Base-by-base conservation (phyloP, 2,797 vertebrate species). In the Manis crassicaudata region DNA sequence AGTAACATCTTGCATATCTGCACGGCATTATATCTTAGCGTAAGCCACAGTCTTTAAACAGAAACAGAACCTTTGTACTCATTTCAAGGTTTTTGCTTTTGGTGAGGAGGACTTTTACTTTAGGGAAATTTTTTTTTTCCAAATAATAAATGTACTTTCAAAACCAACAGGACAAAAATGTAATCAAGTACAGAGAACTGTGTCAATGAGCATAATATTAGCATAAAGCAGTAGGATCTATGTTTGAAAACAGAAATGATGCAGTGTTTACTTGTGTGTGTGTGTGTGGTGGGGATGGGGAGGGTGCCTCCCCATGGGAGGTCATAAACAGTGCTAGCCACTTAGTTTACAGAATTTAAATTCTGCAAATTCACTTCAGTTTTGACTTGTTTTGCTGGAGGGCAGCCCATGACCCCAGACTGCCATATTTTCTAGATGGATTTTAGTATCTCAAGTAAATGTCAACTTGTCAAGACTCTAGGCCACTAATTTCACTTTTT, bases 391-490 rank as follows among this genome's bases (percentile, higher is more conserved):
- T 46, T 94, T 96, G 80, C 67, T 65, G 16, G 77, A 88, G 0
- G 81, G 0, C 60, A 83, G 20, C 62, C 88, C 60, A 12, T 87
- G 79, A 79, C 63, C 73, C 75, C 60, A 84, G 43, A 90, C 12
- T 52, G 12, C 50, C 3, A 65, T 18, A 10, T 95, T 88, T 96
- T 97, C 85, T 43, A 54, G 14, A 20, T 92, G 56, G 17, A 93
- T 97, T 97, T 96, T 96, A 92, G 70, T 97, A 84, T 94, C 76
- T 94, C 60, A 94, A 54, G 25, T 50, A 75, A 96, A 81, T 85
- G 82, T 94, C 97, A 87, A 84, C 73, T 96, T 97, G 93, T 75
- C 46, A 96, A 92, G 92, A 81, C 70, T 65, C 37, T 46, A 93
- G 67, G 68, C 90, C 73, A 96, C 62, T 50, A 87, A 94, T 60